Evolutionary conservation across 1,140 invertebrate species (phyloP).

Genomic region (Bicyclus anynana): DNA sequence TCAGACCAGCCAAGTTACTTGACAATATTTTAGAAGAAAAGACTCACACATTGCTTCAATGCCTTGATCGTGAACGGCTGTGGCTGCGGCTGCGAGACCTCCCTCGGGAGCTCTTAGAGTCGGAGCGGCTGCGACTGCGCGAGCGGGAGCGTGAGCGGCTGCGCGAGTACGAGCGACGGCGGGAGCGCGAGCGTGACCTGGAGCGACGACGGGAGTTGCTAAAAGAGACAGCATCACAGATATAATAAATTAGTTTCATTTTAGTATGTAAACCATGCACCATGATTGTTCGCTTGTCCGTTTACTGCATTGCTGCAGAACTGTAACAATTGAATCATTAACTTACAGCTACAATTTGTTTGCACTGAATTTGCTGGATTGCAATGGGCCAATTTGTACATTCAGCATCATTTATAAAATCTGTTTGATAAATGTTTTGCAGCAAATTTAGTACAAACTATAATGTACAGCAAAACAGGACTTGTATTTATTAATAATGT

Average conservation of each 20-base stretch:
- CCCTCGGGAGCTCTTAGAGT: conserved; percentile 26
- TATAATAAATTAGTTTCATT: conserved; percentile 22
- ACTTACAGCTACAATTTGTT: conserved; percentile 4
- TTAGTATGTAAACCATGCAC: conserved; percentile 3
- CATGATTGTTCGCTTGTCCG: background rate
- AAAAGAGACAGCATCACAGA: conserved; percentile 48
- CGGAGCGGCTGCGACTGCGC: conserved; percentile 60
- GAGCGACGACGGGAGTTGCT: conserved; percentile 66
- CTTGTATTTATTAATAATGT: no score
- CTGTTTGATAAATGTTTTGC: no score
- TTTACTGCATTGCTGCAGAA: conserved; percentile 3
- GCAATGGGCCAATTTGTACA: no score
- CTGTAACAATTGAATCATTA: conserved; percentile 16
- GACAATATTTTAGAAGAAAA: background rate
- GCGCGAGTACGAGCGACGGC: conserved; percentile 62
- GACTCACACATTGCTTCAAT: conserved; percentile 57
- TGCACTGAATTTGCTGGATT: no score
- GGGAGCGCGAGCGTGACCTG: conserved; percentile 66
- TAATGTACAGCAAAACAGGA: no score
- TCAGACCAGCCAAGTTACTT: background rate
- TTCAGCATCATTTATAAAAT: no score
- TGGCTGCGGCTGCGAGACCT: conserved; percentile 57
- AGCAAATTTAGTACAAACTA: no score
- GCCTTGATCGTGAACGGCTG: conserved; percentile 68
- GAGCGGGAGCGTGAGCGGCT: conserved; percentile 58